phyloP scores from a whole-genome alignment of 1,140 invertebrate genomes.

The Saxidomus purpurata region DNA sequence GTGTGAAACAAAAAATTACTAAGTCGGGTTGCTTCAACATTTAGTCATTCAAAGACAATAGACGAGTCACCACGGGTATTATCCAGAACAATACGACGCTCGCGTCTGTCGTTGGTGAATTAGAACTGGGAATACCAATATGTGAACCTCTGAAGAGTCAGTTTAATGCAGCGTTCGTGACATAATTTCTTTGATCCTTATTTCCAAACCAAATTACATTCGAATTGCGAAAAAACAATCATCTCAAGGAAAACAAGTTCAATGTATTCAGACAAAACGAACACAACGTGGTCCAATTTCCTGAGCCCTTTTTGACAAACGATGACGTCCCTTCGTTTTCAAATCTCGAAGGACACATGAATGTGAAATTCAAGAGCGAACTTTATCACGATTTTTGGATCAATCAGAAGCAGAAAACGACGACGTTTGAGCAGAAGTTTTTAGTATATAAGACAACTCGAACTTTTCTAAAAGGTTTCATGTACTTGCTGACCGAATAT shows the following conservation, averaged over 20 bases:
- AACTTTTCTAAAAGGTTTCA: not conserved
- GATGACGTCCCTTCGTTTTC: too few species aligned
- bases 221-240: not conserved
- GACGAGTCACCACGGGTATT: not conserved
- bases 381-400: not conserved
- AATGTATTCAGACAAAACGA: not conserved
- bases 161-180: not conserved
- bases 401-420: not conserved
- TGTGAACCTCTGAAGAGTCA: not conserved
- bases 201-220: not conserved
- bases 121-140: not conserved
- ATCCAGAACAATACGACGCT: too few species aligned
- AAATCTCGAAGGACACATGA: too few species aligned
- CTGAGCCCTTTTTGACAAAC: not conserved
- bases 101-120: too few species aligned
- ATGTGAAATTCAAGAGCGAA: too few species aligned
- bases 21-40: not conserved
- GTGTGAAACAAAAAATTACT: not conserved
- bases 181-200: not conserved
- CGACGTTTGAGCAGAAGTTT: not conserved
- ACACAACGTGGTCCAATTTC: not conserved
- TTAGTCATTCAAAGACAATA: constrained; percentile 10
- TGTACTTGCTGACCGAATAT: not conserved
- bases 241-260: not conserved
- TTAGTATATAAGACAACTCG: not conserved